Evolutionary conservation across 2,113 vertebrate genomes (phyloP).

Genomic region (Lepus europaeus): DNA sequence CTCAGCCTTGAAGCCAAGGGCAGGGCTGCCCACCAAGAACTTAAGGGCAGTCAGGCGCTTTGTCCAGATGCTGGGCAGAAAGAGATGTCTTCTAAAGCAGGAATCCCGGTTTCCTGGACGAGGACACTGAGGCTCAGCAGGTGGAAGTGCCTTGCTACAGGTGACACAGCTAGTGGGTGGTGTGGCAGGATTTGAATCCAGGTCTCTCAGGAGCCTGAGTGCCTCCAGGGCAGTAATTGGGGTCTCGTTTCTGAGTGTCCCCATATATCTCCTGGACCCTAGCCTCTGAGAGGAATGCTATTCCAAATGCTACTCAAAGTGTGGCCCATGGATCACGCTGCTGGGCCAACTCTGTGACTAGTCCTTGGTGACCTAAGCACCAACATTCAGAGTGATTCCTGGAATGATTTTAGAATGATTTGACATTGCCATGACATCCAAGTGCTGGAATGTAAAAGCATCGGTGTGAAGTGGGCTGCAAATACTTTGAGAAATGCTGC

Average conservation of each 20-base stretch:
- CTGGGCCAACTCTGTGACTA: not conserved
- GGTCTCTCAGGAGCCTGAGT: not conserved
- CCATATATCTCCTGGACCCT: not conserved
- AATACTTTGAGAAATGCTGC: not conserved
- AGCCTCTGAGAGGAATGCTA: not conserved
- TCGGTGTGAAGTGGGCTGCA: not conserved
- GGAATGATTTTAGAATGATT: not conserved
- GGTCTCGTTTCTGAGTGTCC: not conserved
- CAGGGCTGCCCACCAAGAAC: not conserved
- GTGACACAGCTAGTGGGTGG: not conserved
- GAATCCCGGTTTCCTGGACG: not conserved
- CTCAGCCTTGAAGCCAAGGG: not conserved
- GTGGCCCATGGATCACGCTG: not conserved
- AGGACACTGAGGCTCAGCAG: not conserved
- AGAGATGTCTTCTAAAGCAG: not conserved
- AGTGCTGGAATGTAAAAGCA: not conserved
- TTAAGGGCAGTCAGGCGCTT: not conserved
- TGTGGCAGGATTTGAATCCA: not conserved
- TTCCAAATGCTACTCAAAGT: not conserved
- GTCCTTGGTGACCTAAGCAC: not conserved
- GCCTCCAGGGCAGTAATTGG: not conserved
- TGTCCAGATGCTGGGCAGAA: not conserved
- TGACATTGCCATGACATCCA: not conserved
- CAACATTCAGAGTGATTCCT: conserved; percentile 25
- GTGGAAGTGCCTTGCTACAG: not conserved